A percentile compares a stretch with the other conserved stretches of the same genome.
Evolutionary conservation across 2,797 vertebrate species (phyloP).

Genomic region (Simalia tracyae): DNA sequence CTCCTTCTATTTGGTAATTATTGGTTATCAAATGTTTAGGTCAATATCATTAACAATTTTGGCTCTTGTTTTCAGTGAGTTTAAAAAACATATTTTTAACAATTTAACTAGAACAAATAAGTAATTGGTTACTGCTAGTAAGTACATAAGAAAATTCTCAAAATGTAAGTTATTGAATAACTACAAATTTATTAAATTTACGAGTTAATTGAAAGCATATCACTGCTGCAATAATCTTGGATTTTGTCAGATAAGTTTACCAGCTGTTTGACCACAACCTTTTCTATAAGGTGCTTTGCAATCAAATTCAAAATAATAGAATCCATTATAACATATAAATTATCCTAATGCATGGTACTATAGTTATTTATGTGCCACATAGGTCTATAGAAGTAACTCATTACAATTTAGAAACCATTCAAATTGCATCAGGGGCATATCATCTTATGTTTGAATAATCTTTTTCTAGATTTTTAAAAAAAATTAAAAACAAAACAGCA

Average conservation of each 20-base stretch:
- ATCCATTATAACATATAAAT: slow-evolving; percentile 3
- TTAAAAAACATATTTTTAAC: slow-evolving; percentile 25
- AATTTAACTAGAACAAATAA: slow-evolving; percentile 10
- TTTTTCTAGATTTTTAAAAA: slow-evolving; percentile 7
- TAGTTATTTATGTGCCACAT: background rate
- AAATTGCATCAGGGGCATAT: background rate
- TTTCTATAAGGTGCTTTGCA: background rate
- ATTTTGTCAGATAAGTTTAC: slow-evolving; percentile 20
- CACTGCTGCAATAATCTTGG: slow-evolving; percentile 19
- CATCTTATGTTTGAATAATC: slow-evolving; percentile 33
- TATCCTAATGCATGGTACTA: slow-evolving; percentile 9
- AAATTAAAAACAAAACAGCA: slow-evolving; percentile 28
- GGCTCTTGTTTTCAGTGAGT: background rate
- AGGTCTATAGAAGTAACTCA: slow-evolving; percentile 7
- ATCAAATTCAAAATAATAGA: background rate
- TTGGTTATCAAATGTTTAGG: slow-evolving; percentile 6
- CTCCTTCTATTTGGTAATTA: background rate
- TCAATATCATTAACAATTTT: slow-evolving; percentile 8
- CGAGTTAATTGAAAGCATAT: background rate
- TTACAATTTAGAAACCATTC: background rate
- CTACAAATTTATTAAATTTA: slow-evolving; percentile 24
- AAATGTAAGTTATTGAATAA: background rate
- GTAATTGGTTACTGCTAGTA: background rate
- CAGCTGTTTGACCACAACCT: background rate
- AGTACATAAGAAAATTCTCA: background rate